Base-by-base conservation (phyloP, 2,888 invertebrate genomes). In the Chrysina gloriosa region DNA sequence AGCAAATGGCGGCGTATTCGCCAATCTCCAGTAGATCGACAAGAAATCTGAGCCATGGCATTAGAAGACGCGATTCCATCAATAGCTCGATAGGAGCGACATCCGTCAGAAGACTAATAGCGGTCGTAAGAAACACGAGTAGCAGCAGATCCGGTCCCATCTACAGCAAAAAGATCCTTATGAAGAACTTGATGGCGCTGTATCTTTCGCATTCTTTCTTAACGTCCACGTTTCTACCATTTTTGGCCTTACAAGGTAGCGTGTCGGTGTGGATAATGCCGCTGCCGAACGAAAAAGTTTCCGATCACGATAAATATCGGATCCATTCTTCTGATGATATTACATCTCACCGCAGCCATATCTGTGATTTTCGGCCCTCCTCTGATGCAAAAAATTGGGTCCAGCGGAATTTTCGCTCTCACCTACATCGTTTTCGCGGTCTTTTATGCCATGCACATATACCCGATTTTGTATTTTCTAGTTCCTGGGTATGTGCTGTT, bases 71-170 rank as follows among this genome's bases (percentile, higher is more conserved):
- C 11, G 92, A 92, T 76, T 92, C 92, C 0, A 86, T 89, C 63
- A 88, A 89, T 23, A 91, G 91, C 54, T 91, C 91, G 0, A 89
- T 92, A 27, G 92, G 92, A 1, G 91, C 92, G 0, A 91, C 91
- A 0, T 93, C 93, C 0, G 92, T 93, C 6, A 86, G 92, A 2
- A 87, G 92, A 0, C 84, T 94, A 9, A 87, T 93, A 63, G 89
- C 91, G 0, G 85, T 84, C 11, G 88, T 85, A 63, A 84, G 87
- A 34, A 76, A 70, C 54, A 74, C 74, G 19, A 72, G 74, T 69
- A 70, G 72, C 69, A 45, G 19, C 27, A 69, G 72, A 7, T 45
- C 69, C 54, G 83, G 83, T 77, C 84, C 79, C 77, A 85, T 83
- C 71, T 88, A 80, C 85, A 87, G 79, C 76, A 85, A 80, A 77